Evolutionary conservation across 2,888 invertebrate species (phyloP), one percentile per base, ranked within the genome.

Genomic region (Eurois occulta): DNA sequence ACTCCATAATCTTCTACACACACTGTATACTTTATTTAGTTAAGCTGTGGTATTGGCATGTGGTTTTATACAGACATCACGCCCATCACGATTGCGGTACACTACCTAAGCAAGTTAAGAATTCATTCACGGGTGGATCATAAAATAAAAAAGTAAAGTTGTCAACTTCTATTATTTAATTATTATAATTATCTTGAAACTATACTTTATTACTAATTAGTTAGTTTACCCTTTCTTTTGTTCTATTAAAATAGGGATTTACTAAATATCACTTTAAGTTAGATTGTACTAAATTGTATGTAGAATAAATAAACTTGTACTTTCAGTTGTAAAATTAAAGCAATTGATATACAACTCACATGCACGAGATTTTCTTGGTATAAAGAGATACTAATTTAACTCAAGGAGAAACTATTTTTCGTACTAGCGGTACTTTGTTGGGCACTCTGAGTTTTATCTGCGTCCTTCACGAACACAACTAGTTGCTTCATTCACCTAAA

Each of bases 401-500:
- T 81, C 58, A n/a, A 64, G 62, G 64, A 72, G 64, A 67, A 78
- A 81, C 65, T 41, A 71, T 68, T 70, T 78, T 74, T 78, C 68
- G 72, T 70, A 72, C 68, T 78, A 67, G 58, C 24, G 35, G 24
- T 65, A 60, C 35, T 60, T 82, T 82, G 65, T 82, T 38, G 52
- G 69, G 58, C 38, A 82, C 52, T 82, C 52, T 52, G 69, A n/a
- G 43, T 70, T 80, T 82, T 80, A 80, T 82, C 24, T 70, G 28
- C 69, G 69, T 69, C 77, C 65, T 77, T 66, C 58, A 77, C 58
- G 48, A 82, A 77, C 64, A 76, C 77, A 70, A 80, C 80, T 82
- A 82, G 80, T 80, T 80, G 77, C 82, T 80, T 80, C 65, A 46
- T 66, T 76, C 69, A 38, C 8, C 58, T 60, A 66, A 21, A 64